Evolutionary conservation across 2,113 vertebrate genomes (phyloP).

Genomic region (Oxyruncus cristatus): DNA sequence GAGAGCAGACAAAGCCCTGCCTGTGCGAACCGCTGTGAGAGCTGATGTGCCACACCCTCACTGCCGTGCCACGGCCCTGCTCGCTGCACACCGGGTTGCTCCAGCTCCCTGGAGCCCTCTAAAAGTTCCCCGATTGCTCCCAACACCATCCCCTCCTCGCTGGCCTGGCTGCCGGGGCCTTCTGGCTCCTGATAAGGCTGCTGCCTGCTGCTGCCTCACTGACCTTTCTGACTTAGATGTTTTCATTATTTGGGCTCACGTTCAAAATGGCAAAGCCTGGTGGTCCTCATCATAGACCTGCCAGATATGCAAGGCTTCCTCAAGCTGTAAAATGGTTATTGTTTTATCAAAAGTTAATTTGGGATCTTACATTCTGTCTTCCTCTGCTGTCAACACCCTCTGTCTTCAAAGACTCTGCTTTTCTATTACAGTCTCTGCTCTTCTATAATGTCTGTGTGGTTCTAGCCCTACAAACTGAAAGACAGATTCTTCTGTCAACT

Average conservation of each 20-base stretch:
- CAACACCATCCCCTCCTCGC: not conserved
- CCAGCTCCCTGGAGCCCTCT: not conserved
- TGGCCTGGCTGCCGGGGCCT: not conserved
- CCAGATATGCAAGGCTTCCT: not conserved
- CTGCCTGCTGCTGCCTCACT: not conserved
- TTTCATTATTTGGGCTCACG: not conserved
- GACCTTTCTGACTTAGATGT: not conserved
- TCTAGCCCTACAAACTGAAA: not conserved
- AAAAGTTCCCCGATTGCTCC: not conserved
- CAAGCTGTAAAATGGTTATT: not conserved
- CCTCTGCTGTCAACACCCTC: not conserved
- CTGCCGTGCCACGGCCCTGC: not conserved
- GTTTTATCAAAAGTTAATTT: not conserved
- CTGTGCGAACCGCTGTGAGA: too few species aligned
- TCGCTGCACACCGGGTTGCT: too few species aligned
- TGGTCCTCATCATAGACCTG: not conserved
- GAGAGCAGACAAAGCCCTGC: too few species aligned
- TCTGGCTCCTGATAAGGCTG: not conserved
- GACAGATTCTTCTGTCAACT: not conserved
- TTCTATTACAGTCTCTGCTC: not conserved
- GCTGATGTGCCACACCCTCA: too few species aligned
- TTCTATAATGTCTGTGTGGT: rapidly evolving
- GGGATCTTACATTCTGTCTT: not conserved
- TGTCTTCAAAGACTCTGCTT: not conserved
- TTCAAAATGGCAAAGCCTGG: not conserved